phyloP scores from a whole-genome alignment of 2,888 invertebrate genomes.

The Agrochola circellaris region DNA sequence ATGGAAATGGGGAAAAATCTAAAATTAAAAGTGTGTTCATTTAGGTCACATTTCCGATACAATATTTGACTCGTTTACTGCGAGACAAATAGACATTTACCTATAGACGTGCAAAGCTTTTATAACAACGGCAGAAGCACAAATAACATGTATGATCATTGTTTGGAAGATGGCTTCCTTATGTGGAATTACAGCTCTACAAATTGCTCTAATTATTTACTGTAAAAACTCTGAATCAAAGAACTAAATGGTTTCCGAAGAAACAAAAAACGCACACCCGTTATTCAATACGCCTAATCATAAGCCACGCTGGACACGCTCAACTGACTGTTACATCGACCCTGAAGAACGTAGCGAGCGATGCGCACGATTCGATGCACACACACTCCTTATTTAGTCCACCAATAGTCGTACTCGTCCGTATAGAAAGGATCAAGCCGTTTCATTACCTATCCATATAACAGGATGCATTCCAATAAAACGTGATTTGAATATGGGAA shows the following conservation, averaged over 20 bases:
- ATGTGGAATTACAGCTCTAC: slow-evolving; percentile 15
- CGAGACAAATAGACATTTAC: background rate
- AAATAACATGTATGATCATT: background rate
- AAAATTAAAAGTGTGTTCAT: slow-evolving; percentile 46
- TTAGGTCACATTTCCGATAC: slow-evolving; percentile 28
- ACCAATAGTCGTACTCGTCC: slow-evolving; percentile 69
- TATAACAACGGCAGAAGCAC: background rate
- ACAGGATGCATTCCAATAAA: slow-evolving; percentile 75
- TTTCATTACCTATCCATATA: slow-evolving; percentile 63
- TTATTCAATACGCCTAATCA: slow-evolving; percentile 57
- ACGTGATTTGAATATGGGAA: slow-evolving; percentile 71
- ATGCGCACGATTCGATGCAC: slow-evolving; percentile 71
- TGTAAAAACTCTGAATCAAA: slow-evolving; percentile 34
- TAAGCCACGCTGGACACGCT: slow-evolving; percentile 69
- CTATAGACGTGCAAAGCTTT: background rate
- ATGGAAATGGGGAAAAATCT: slow-evolving; percentile 33
- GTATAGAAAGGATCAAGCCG: slow-evolving; percentile 73
- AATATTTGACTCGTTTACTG: background rate
- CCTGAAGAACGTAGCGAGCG: slow-evolving; percentile 72
- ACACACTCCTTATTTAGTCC: slow-evolving; percentile 79
- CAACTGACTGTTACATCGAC: slow-evolving; percentile 78
- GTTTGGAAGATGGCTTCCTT: background rate
- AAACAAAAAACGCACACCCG: slow-evolving; percentile 44
- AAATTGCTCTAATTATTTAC: slow-evolving; percentile 30
- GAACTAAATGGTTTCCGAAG: slow-evolving; percentile 27